Percentiles rank a stretch among this genome's conserved stretches.
These are phyloP conservation scores for Microtus richardsoni DNA, from an alignment of 2,113 vertebrate genomes.

Conservation along the genomic window DNA sequence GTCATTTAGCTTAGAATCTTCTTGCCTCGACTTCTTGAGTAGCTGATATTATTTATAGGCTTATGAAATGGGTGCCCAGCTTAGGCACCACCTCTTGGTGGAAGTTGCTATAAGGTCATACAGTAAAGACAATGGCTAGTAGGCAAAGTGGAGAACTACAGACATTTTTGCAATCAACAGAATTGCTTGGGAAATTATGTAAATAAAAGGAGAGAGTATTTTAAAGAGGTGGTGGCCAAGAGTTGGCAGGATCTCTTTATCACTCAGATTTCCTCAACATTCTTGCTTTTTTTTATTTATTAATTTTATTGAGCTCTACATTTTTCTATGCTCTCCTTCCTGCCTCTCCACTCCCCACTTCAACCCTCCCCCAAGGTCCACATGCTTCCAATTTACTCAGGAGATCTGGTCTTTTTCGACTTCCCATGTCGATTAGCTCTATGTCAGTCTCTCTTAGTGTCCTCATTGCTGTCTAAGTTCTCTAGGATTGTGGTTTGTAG, in stretches of 20 bases:
- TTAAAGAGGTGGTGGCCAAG: constrained; percentile 3
- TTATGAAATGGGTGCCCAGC: neutral
- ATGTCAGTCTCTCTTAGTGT: too few species aligned
- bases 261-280: neutral
- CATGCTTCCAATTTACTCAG: too few species aligned
- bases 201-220: neutral
- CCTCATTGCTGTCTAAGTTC: too few species aligned
- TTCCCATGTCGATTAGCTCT: too few species aligned
- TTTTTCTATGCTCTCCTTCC: too few species aligned
- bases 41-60: neutral
- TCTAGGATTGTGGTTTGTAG: too few species aligned
- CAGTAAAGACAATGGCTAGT: neutral
- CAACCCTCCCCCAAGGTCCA: too few species aligned
- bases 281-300: neutral
- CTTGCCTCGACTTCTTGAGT: neutral
- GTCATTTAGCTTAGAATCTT: neutral
- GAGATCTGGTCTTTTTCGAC: too few species aligned
- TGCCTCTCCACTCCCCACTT: too few species aligned
- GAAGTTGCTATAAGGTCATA: neutral
- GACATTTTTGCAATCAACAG: neutral
- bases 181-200: constrained; percentile 16
- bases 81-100: neutral
- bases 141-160: neutral
- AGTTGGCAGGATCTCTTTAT: neutral
- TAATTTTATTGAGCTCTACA: too few species aligned